Evolutionary conservation across 2,113 vertebrate genomes (phyloP), one percentile per base, ranked within the genome.

Genomic region (Poeciliopsis turrubarensis): DNA sequence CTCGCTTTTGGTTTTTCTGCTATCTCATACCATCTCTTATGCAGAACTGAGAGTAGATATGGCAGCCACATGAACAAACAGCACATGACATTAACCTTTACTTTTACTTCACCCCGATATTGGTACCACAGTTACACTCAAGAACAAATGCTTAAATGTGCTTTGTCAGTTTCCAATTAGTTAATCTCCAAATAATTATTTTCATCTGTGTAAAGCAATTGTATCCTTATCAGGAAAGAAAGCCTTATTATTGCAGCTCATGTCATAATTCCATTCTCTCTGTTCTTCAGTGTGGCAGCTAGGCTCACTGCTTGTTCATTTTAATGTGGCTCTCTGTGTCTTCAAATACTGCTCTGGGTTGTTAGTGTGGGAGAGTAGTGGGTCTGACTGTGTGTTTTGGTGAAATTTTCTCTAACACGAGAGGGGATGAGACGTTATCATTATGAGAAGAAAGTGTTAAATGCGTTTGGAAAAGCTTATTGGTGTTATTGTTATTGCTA

Each of bases 1-100:
- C 32, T 12, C 30, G 57, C 68, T 27, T 66, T 64, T 73, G 63
- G 47, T 34, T 54, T 41, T 70, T 75, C 29, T 76, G 71, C 47
- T 60, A 0, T n/a, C 25, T n/a, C 19, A 60, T 7, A 47, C 39
- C 74, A 64, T 74, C 41, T 78, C 68, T 26, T 69, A 30, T 30
- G 22, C 6, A 74, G 51, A 51, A 69, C n/a, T 65, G 10, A 39
- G 67, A 31, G 6, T 8, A 31, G 14, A 63, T 3, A 17, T 64
- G 54, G 26, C 12, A 22, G 34, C 54, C 51, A 60, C 25, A 13
- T 5, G 13, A 77, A 30, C 26, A 39, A 67, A 79, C 39, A 27
- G 60, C 25, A 27, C 41, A 65, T 22, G 37, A 41, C 10, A 6
- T 13, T 26, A 41, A 0, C 0, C 3, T 47, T 17, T 27, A 0